Conservation (phyloP, 2,888 invertebrate species). For the Aricia artaxerxes region DNA sequence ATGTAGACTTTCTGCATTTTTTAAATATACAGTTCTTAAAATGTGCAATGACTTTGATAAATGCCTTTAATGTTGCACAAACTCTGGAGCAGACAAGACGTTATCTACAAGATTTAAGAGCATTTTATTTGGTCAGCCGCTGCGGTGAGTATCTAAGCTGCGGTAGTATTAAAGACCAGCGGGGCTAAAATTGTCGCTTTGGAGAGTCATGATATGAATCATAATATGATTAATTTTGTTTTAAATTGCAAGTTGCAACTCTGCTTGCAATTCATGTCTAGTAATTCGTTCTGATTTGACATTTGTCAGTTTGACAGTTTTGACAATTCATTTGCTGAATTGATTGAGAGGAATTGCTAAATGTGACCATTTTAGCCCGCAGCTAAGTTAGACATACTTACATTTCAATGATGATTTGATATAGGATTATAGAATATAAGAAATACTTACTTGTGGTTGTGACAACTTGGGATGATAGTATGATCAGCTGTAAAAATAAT, state of each 20-base stretch:
- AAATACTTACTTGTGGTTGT: neutral
- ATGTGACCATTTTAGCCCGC: too few species aligned
- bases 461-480: neutral
- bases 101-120: conserved; percentile 23
- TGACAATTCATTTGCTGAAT: too few species aligned
- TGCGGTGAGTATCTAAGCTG: neutral
- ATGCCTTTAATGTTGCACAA: conserved; percentile 3
- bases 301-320: too few species aligned
- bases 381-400: too few species aligned
- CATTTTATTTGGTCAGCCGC: conserved; percentile 9
- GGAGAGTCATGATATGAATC: too few species aligned
- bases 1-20: neutral
- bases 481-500: neutral
- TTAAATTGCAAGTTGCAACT: too few species aligned
- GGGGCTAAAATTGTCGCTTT: too few species aligned
- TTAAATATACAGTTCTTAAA: neutral
- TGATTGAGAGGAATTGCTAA: too few species aligned
- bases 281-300: too few species aligned
- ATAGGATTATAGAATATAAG: neutral
- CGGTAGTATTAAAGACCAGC: neutral
- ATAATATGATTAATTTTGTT: too few species aligned
- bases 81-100: conserved; percentile 1
- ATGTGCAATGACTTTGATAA: conserved; percentile 27
- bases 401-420: neutral
- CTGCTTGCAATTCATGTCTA: too few species aligned